Percentiles rank a stretch among this genome's conserved stretches.
Evolutionary conservation across 2,113 vertebrate genomes (phyloP).

Genomic region (Cavia aperea): DNA sequence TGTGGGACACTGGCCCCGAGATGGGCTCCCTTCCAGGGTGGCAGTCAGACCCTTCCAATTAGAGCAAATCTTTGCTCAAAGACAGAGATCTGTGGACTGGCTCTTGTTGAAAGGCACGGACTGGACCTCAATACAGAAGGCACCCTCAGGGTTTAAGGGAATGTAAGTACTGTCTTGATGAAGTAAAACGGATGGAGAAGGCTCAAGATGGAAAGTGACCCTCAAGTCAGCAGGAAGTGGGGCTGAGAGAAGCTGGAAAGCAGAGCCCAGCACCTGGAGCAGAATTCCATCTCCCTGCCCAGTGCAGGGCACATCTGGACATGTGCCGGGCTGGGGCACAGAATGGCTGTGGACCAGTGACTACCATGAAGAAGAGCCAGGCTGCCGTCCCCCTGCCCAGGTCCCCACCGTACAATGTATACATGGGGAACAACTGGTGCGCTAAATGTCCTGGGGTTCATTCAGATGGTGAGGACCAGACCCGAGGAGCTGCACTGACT

Average conservation of each 20-base stretch:
- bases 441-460: background rate
- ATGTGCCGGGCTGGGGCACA: background rate
- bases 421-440: too few species aligned
- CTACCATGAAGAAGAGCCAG: background rate
- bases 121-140: background rate
- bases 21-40: background rate
- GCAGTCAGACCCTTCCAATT: background rate
- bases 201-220: background rate
- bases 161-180: background rate
- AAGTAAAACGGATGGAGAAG: background rate
- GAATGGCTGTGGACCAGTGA: background rate
- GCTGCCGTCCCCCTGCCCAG: background rate
- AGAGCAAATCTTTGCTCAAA: background rate
- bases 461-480: background rate
- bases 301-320: too few species aligned
- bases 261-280: background rate
- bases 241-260: background rate
- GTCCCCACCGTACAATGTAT: background rate
- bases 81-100: background rate
- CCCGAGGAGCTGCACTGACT: too few species aligned
- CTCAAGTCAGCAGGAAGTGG: background rate
- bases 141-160: background rate
- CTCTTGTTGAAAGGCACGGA: background rate
- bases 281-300: accelerated
- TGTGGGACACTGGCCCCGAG: background rate